Base-by-base conservation (phyloP, 2,797 vertebrate species). In the Cottoperca gobio region DNA sequence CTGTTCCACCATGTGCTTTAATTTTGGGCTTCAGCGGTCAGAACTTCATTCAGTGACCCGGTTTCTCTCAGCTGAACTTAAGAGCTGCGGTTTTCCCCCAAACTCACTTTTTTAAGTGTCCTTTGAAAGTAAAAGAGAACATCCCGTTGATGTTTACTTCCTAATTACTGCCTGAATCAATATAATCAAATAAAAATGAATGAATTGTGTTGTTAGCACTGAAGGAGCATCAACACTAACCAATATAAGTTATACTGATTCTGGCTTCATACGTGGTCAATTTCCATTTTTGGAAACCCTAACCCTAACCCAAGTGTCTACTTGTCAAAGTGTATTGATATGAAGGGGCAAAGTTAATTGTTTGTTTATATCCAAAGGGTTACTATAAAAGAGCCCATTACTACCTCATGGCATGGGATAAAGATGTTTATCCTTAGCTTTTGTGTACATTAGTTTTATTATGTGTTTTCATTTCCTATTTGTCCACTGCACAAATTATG, bases 21-120 rank as follows among this genome's bases (percentile, higher is more conserved):
- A 92, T 93, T 92, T 91, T 88, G 88, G 83, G 92, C 92, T 93
- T 81, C 91, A 90, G 59, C 90, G 91, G 85, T 86, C 90, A 88
- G 87, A 89, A 89, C 82, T 78, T 82, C 71, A 76, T 77, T 85
- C 67, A 80, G 81, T 90, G 91, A 92, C 88, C 88, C 62, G 71
- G 63, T 86, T 86, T 90, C 70, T 86, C 70, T 83, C 70, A 74
- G 50, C 71, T 82, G 63, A 86, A 72, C 84, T 76, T 84, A 58
- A 76, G 64, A 76, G 58, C 79, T 79, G 58, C 78, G 21, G 53
- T 23, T 48, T 72, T 78, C 48, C 42, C 23, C 43, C 14, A 71
- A 67, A 82, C 37, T 78, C 33, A 31, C 53, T 76, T 69, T 73
- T 58, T 24, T 13, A 42, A 65, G 60, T 50, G 46, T 67, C n/a